Evolutionary conservation across 2,797 vertebrate species (phyloP).

Genomic region (Mallotus villosus): DNA sequence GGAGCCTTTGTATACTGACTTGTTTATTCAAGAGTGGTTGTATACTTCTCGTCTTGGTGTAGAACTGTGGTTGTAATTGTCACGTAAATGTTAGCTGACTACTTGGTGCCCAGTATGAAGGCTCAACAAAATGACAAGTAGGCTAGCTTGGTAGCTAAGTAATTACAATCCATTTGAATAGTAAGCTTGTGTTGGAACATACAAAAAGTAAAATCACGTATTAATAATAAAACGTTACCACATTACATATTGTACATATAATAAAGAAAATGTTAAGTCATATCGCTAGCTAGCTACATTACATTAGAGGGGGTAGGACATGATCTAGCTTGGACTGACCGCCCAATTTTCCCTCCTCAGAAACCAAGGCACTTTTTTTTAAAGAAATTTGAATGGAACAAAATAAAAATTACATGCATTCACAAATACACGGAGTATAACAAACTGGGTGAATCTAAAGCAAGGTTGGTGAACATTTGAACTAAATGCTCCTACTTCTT

Average conservation of each 20-base stretch:
- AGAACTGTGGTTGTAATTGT: constrained; percentile 30
- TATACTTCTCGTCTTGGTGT: constrained; percentile 33
- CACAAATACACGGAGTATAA: neutral
- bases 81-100: constrained; percentile 41
- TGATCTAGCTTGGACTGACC: constrained; percentile 49
- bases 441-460: neutral
- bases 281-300: neutral
- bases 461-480: neutral
- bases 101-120: neutral
- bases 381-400: neutral
- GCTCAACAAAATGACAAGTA: neutral
- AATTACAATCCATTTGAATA: neutral
- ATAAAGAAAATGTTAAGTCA: neutral
- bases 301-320: neutral
- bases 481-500: neutral
- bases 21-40: constrained; percentile 20
- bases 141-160: neutral
- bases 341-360: constrained; percentile 79
- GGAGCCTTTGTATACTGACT: neutral
- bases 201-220: neutral
- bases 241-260: neutral
- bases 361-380: neutral
- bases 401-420: neutral
- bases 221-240: neutral
- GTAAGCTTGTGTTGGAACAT: neutral